Percentiles rank a stretch among this genome's conserved stretches.
phyloP scores from a whole-genome alignment of 92 coral and sea anemone genomes.

The Chrysogorgia sp. region DNA sequence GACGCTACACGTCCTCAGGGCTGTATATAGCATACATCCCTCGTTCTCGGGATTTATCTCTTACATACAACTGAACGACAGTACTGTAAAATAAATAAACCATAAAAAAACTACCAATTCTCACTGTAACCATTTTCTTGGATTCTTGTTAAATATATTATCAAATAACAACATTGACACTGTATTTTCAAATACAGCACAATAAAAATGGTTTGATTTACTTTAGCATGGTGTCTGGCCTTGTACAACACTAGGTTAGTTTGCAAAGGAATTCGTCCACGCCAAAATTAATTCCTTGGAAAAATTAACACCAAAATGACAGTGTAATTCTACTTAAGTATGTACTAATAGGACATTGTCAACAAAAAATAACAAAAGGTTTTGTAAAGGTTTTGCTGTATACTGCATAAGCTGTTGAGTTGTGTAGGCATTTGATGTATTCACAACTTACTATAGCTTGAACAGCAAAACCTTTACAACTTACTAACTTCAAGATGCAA shows the following conservation, averaged over 20 bases:
- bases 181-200: background rate
- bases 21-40: no score
- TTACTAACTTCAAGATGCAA: no score
- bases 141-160: background rate
- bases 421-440: no score
- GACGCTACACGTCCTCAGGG: no score
- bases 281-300: background rate
- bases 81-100: background rate
- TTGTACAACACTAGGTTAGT: constrained; percentile 24
- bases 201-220: constrained; percentile 5
- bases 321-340: background rate
- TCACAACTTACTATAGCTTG: no score
- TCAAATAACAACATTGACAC: background rate
- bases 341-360: no score
- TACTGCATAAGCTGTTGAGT: no score
- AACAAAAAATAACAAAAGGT: no score
- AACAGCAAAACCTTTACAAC: no score
- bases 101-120: background rate
- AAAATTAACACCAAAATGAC: background rate
- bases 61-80: background rate
- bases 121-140: constrained; percentile 11
- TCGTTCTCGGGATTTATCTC: no score
- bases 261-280: constrained; percentile 48
- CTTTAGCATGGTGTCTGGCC: constrained; percentile 54
- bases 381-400: no score